Conservation (phyloP, 1,140 invertebrate genomes). For the Asobara japonica region DNA sequence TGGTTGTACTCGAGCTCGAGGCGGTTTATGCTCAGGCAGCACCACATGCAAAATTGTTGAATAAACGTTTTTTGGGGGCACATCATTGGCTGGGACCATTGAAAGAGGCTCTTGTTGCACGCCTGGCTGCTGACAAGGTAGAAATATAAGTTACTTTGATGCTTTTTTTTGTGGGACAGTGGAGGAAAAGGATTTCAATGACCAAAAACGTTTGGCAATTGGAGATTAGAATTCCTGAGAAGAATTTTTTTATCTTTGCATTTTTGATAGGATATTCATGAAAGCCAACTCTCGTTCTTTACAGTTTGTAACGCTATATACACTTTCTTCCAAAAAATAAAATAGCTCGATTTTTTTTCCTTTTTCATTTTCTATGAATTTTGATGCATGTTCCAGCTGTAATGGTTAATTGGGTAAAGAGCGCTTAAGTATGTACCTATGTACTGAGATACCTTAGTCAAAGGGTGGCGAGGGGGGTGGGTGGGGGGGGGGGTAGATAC, state of each 20-base stretch:
- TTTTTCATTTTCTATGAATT: neutral
- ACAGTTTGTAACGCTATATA: too few relatives aligned
- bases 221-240: too few relatives aligned
- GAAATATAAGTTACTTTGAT: slow-evolving; percentile 1
- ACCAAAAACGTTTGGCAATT: neutral
- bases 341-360: neutral
- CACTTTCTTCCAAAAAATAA: too few relatives aligned
- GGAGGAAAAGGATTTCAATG: too few relatives aligned
- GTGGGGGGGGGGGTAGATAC: neutral
- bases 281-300: too few relatives aligned
- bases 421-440: neutral
- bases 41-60: slow-evolving; percentile 84
- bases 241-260: too few relatives aligned
- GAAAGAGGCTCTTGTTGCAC: slow-evolving; percentile 63
- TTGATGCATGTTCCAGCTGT: neutral
- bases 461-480: neutral
- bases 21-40: slow-evolving; percentile 80
- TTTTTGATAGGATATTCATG: too few relatives aligned
- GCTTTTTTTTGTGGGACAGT: too few relatives aligned
- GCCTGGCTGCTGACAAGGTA: slow-evolving; percentile 65
- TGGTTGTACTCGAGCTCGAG: slow-evolving; percentile 81
- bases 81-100: slow-evolving; percentile 88
- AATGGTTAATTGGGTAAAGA: neutral
- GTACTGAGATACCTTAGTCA: neutral
- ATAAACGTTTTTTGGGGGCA: slow-evolving; percentile 87